Percentiles rank a stretch among this genome's conserved stretches.
Evolutionary conservation across 2,888 invertebrate genomes (phyloP).

Genomic region (Tetropium fuscum): DNA sequence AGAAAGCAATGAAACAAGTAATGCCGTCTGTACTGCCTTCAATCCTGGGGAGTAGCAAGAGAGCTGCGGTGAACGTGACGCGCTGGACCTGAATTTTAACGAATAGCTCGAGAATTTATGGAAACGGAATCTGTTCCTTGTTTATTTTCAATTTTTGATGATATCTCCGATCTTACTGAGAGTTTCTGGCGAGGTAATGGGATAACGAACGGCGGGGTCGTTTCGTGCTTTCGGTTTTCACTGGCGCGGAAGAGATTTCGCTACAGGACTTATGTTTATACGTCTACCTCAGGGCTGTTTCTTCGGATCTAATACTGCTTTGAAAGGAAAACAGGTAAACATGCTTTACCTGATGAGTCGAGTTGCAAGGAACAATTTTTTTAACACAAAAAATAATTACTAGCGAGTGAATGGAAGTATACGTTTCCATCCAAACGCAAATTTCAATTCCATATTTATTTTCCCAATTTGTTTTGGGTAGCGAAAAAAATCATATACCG

Average conservation of each 20-base stretch:
- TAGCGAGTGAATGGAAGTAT: too few relatives aligned
- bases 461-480: too few relatives aligned
- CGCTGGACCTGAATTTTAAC: slow-evolving; percentile 49
- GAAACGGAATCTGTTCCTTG: slow-evolving; percentile 45
- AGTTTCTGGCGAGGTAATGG: slow-evolving; percentile 14
- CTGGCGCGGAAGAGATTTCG: slow-evolving; percentile 4
- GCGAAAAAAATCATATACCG: too few relatives aligned
- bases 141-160: slow-evolving; percentile 54
- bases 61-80: slow-evolving; percentile 48
- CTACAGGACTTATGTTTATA: background rate
- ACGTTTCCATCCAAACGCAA: too few relatives aligned
- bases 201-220: slow-evolving; percentile 23
- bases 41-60: slow-evolving; percentile 33
- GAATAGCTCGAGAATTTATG: slow-evolving; percentile 38
- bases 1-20: slow-evolving; percentile 28
- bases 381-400: too few relatives aligned
- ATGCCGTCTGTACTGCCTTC: slow-evolving; percentile 34
- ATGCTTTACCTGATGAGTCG: background rate
- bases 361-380: too few relatives aligned
- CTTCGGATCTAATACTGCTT: slow-evolving; percentile 2
- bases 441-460: too few relatives aligned
- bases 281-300: background rate
- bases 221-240: slow-evolving; percentile 13
- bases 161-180: slow-evolving; percentile 43
- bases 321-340: background rate